These are phyloP conservation scores for Tetraodon nigroviridis DNA, from an alignment of 2,113 vertebrate species.

Conservation along the genomic window DNA sequence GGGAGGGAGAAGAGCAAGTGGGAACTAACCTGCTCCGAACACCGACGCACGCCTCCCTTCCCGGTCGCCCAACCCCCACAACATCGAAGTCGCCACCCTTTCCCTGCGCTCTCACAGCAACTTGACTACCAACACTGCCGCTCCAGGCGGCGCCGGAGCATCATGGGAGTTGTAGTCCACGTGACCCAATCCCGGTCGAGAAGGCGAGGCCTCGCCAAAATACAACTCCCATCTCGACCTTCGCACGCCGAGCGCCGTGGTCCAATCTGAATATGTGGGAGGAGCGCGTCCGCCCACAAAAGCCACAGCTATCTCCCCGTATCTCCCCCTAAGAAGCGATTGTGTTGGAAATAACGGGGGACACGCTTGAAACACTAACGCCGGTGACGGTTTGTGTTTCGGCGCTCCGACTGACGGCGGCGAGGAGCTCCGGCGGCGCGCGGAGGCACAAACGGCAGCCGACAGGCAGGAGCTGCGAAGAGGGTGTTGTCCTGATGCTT, in stretches of 20 bases:
- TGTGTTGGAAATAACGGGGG: slow-evolving; percentile 60
- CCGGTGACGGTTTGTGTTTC: slow-evolving; percentile 35
- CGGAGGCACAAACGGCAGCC: slow-evolving; percentile 39
- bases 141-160: slow-evolving; percentile 19
- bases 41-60: slow-evolving; percentile 59
- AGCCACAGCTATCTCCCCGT: slow-evolving; percentile 69
- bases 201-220: slow-evolving; percentile 65
- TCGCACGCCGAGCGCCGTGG: slow-evolving; percentile 63
- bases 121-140: slow-evolving; percentile 53
- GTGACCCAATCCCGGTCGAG: slow-evolving; percentile 12
- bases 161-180: slow-evolving; percentile 67
- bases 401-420: slow-evolving; percentile 48
- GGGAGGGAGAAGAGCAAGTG: background rate
- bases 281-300: slow-evolving; percentile 78
- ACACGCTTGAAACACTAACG: slow-evolving; percentile 52
- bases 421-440: slow-evolving; percentile 43
- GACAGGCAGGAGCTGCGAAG: slow-evolving; percentile 48
- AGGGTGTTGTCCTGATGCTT: slow-evolving; percentile 75
- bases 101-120: slow-evolving; percentile 68
- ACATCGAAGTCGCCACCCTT: slow-evolving; percentile 68
- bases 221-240: slow-evolving; percentile 78
- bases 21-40: background rate
- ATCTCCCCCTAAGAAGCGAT: slow-evolving; percentile 61
- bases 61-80: slow-evolving; percentile 75
- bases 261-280: slow-evolving; percentile 81